Percentiles rank a stretch among this genome's conserved stretches.
Conservation (phyloP, 2,113 vertebrate genomes). For the Aegypius monachus region DNA sequence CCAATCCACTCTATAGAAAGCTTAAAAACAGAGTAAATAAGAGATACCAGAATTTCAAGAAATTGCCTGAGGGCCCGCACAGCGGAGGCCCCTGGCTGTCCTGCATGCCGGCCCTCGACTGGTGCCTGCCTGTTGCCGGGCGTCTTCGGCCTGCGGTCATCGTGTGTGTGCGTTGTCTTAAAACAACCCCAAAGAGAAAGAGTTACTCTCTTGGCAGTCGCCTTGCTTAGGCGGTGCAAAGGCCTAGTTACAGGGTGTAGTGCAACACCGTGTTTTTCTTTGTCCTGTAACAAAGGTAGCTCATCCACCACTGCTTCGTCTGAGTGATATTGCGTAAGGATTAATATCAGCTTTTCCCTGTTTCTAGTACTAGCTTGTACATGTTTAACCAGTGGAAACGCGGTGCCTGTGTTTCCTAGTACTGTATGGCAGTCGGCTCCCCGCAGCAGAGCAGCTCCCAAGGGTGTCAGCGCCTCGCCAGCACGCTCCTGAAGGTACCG, state of each 20-base stretch:
- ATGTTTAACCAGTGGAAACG: rapidly evolving
- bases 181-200: neutral
- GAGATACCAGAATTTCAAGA: neutral
- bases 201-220: neutral
- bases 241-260: neutral
- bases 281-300: neutral
- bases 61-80: neutral
- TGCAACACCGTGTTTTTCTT: neutral
- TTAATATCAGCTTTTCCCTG: neutral
- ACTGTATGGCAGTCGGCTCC: rapidly evolving
- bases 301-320: neutral
- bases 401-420: rapidly evolving
- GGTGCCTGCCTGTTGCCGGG: neutral
- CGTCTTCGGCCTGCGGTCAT: neutral
- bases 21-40: neutral
- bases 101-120: rapidly evolving
- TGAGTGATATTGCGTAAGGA: neutral
- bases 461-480: rapidly evolving
- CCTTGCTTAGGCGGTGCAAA: neutral
- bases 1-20: neutral
- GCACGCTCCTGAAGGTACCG: rapidly evolving
- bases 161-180: rapidly evolving
- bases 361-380: neutral
- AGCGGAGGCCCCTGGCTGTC: neutral
- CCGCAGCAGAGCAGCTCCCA: neutral